Base-by-base conservation (phyloP, 2,888 invertebrate genomes). In the Chalcosyrphus nemorum region DNA sequence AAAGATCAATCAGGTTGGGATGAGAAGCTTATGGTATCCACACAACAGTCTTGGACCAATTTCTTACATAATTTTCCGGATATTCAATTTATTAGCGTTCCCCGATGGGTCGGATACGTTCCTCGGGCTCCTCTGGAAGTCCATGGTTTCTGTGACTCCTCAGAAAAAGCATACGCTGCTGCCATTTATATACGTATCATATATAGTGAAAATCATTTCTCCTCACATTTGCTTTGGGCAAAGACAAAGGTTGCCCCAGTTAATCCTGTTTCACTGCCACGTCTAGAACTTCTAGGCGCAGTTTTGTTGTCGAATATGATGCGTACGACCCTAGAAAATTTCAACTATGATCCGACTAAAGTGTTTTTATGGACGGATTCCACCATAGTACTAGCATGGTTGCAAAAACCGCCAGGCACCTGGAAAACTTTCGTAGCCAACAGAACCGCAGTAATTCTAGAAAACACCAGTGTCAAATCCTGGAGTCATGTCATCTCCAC, bases 131-230 rank as follows among this genome's bases (percentile, higher is more conserved):
- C 19, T 17, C 0, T 71, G 19, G 43, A 86, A 45, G 2, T 81
- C 0, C 76, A 81, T 11, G 81, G 52, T 0, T 77, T 77, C 3
- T 71, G 75, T 32, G 71, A 80, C 21, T 47, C 75, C 4, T 71
- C 65, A 0, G 71, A 85, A 35, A 45, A 66, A 17, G 74, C 75
- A 0, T 85, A 71, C 27, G 71, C 57, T 5, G 72, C 76, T 2
- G 54, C 65, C 0, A 11, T 24, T 24, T 24, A 4, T 4, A 24
- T 24, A 24, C 24, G 24, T 24, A 24, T 24, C 24, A 4, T 24
- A 4, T n/a, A 35, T 1, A 2, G 19, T n/a, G 4, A 41, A 0
- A 7, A 4, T 3, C 35, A 9, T 2, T 43, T 65, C 11, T 35
- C 38, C 19, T 71, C 63, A 9, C 66, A 71, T 21, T 19, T 77